Evolutionary conservation across 37 sponge, comb jelly and placozoan species (phyloP).

Genomic region (Spongilla lacustris): DNA sequence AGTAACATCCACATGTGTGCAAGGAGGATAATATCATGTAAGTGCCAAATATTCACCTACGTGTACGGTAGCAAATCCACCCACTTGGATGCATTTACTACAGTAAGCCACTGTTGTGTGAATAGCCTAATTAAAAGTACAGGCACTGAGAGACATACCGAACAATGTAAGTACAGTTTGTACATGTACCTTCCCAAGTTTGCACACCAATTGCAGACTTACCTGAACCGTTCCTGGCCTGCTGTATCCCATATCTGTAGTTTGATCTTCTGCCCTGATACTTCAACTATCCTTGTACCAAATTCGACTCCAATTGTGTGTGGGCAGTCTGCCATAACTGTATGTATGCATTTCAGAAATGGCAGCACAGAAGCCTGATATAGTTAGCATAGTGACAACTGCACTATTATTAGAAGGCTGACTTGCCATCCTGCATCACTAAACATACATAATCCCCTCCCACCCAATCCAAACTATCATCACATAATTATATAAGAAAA

Average conservation of each 20-base stretch:
- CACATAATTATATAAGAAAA: background rate
- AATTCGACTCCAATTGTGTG: constrained; percentile 99
- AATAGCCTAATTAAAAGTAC: too few species aligned
- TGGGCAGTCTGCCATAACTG: constrained; percentile 99
- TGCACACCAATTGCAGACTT: background rate
- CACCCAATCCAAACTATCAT: background rate
- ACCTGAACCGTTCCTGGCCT: constrained; percentile 99
- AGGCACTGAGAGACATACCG: background rate
- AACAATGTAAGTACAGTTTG: background rate
- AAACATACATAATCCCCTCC: background rate
- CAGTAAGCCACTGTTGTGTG: too few species aligned
- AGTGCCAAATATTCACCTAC: too few species aligned
- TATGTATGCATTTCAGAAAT: background rate
- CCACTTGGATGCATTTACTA: too few species aligned
- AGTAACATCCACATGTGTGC: too few species aligned
- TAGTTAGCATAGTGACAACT: background rate
- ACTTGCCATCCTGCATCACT: background rate
- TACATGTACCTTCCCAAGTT: background rate
- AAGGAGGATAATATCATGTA: too few species aligned
- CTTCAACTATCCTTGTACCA: constrained; percentile 99
- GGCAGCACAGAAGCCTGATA: background rate
- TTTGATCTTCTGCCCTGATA: constrained; percentile 97
- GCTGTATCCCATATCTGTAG: constrained; percentile 99
- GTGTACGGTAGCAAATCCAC: too few species aligned
- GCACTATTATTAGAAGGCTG: background rate